Evolutionary conservation across 1,140 invertebrate species (phyloP).

Genomic region (roundworm (Caenorhabditis elegans)): WBcel235 BX284606.5:13267001-13267500

Average conservation of each 20-base stretch:
- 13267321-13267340: not conserved
- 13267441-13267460: not conserved
- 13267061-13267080: not conserved
- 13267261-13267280: not conserved
- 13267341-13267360: no score
- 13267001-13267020: no score
- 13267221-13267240: not conserved
- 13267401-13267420: not conserved
- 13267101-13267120: slow-evolving; percentile 13
- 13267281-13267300: not conserved
- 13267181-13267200: not conserved
- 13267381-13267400: not conserved
- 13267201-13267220: not conserved
- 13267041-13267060: slow-evolving; percentile 19
- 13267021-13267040: slow-evolving; percentile 8
- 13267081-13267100: not conserved
- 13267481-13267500: not conserved
- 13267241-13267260: not conserved
- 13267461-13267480: slow-evolving; percentile 3
- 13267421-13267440: slow-evolving; percentile 22
- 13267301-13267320: not conserved
- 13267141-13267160: not conserved
- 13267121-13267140: not conserved
- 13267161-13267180: not conserved
- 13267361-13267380: no score